phyloP scores from a whole-genome alignment of 2,888 invertebrate species.

The Noctua comes region DNA sequence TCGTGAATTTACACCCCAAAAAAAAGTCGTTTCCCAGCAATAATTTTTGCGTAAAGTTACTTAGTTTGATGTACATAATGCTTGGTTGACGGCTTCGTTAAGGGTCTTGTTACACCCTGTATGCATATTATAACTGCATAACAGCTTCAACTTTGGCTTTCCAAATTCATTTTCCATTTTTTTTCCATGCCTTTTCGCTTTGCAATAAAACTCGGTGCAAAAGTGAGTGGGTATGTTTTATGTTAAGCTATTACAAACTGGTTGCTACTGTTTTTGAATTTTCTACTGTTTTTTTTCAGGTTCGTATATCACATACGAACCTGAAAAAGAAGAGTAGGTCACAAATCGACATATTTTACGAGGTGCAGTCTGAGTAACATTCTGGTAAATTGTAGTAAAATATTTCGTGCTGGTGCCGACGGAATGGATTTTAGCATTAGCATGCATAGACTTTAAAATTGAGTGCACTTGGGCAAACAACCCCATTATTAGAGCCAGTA shows the following conservation, averaged over 20 bases:
- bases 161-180: not conserved
- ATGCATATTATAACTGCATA: not conserved
- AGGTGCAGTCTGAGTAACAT: not conserved
- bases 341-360: conserved; percentile 20
- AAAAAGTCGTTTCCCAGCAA: too few species aligned
- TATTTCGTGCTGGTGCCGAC: conserved; percentile 9
- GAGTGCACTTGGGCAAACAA: not conserved
- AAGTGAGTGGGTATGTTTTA: not conserved
- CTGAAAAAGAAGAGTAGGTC: not conserved
- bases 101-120: too few species aligned
- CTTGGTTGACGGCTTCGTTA: too few species aligned
- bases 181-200: not conserved
- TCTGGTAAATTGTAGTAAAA: conserved; percentile 6
- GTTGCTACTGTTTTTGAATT: not conserved
- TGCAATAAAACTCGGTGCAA: not conserved
- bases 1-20: too few species aligned
- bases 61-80: too few species aligned
- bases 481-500: not conserved
- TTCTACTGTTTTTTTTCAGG: too few species aligned
- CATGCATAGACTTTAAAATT: conserved; percentile 16
- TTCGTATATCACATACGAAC: too few species aligned
- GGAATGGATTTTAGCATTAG: conserved; percentile 11
- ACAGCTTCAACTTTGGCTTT: not conserved
- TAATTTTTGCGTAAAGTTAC: too few species aligned
- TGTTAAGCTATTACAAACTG: not conserved